Percentiles rank a stretch among this genome's conserved stretches.
Conservation (phyloP, 2,888 invertebrate genomes). For the Lepidonotus clava region DNA sequence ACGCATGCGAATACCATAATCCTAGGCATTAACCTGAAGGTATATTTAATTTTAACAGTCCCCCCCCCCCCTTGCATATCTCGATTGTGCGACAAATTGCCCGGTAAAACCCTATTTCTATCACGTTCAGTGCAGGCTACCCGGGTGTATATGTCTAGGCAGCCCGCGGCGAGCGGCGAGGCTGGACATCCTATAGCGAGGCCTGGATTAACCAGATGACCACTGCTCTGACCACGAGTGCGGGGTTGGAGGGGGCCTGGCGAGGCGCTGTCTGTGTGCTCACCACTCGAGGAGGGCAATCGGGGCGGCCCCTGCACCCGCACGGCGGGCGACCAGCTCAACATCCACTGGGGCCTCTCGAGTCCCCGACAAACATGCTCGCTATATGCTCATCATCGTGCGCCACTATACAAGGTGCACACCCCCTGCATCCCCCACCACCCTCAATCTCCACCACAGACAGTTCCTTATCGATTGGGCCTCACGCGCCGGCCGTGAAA, state of each 20-base stretch:
- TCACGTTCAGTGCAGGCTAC: too few relatives aligned
- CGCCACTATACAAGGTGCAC: neutral
- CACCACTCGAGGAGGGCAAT: conserved; percentile 6
- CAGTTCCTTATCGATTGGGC: neutral
- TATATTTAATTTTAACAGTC: too few relatives aligned
- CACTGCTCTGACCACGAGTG: neutral
- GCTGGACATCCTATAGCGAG: too few relatives aligned
- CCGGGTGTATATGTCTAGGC: too few relatives aligned
- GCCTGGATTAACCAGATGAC: too few relatives aligned
- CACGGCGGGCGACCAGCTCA: neutral
- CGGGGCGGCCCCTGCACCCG: neutral
- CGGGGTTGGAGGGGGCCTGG: neutral
- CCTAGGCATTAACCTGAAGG: too few relatives aligned
- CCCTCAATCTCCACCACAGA: neutral
- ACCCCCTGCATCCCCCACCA: neutral
- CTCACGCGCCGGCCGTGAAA: neutral
- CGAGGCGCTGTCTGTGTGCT: neutral
- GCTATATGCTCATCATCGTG: conserved; percentile 6
- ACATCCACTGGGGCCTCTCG: neutral
- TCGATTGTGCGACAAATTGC: too few relatives aligned
- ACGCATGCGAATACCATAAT: too few relatives aligned
- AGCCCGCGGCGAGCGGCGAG: too few relatives aligned
- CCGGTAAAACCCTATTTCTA: too few relatives aligned
- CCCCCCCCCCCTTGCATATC: too few relatives aligned
- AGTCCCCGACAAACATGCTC: conserved; percentile 35